A percentile compares a stretch with the other conserved stretches of the same genome.
phyloP scores from a whole-genome alignment of 1,140 invertebrate genomes.

The Ladona fulva region DNA sequence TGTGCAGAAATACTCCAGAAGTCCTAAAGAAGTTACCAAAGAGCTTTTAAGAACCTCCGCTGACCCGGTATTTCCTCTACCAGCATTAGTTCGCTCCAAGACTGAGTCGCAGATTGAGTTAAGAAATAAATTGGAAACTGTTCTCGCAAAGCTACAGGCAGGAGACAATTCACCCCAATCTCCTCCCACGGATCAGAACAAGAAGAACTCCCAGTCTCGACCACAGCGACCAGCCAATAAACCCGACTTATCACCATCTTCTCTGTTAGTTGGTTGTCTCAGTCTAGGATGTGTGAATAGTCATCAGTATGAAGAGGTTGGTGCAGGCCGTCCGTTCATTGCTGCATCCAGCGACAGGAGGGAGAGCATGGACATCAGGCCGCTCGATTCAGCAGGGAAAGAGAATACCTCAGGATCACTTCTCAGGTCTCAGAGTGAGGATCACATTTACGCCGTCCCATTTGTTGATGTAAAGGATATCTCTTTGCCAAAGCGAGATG shows the following conservation, averaged over 20 bases:
- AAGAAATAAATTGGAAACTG: neutral
- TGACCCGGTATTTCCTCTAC: neutral
- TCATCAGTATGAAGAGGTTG: neutral
- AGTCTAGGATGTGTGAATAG: neutral
- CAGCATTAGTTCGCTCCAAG: neutral
- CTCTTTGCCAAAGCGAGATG: neutral
- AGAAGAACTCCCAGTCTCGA: neutral
- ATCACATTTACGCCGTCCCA: neutral
- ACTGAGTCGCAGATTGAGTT: neutral
- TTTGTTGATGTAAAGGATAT: neutral
- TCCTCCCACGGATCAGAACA: neutral
- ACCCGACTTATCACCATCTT: neutral
- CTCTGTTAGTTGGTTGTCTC: neutral
- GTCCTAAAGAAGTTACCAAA: neutral
- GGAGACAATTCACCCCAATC: neutral
- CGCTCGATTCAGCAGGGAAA: neutral
- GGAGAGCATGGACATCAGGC: neutral
- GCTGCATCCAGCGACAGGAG: neutral
- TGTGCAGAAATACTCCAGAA: neutral
- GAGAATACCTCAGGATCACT: neutral
- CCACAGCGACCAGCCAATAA: neutral
- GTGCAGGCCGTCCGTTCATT: neutral
- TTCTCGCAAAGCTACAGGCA: neutral
- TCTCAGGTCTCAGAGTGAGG: neutral
- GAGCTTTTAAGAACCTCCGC: neutral